These are phyloP conservation scores for Harpagifer antarcticus DNA, from an alignment of 2,797 vertebrate species.

Conservation along the genomic window DNA sequence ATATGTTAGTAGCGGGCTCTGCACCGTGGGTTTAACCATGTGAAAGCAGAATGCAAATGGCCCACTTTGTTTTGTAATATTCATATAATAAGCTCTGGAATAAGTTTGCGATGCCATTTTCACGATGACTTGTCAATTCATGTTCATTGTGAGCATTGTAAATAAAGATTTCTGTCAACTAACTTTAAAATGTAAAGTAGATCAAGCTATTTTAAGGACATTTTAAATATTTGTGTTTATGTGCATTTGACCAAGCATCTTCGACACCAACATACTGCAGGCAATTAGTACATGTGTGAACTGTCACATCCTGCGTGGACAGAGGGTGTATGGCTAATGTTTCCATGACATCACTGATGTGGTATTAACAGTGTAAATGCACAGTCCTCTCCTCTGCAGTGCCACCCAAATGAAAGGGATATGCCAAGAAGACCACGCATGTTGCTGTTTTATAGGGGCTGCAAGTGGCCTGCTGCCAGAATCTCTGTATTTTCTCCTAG, in stretches of 20 bases:
- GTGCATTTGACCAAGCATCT: conserved; percentile 19
- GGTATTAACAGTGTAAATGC: conserved; percentile 71
- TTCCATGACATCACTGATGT: conserved; percentile 82
- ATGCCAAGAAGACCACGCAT: conserved; percentile 31
- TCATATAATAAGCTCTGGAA: conserved; percentile 43
- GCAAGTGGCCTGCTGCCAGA: conserved; percentile 71
- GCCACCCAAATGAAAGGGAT: conserved; percentile 65
- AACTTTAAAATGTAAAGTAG: conserved; percentile 23
- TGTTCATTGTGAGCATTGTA: conserved; percentile 26
- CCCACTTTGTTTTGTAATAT: conserved; percentile 55
- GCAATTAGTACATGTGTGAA: conserved; percentile 43
- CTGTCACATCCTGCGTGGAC: conserved; percentile 42
- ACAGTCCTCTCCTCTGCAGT: conserved; percentile 39
- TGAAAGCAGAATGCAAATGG: conserved; percentile 63
- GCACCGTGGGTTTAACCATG: conserved; percentile 50
- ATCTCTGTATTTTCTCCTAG: conserved; percentile 71
- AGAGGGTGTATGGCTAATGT: conserved; percentile 58
- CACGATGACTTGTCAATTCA: conserved; percentile 40
- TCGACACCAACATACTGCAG: conserved; percentile 37
- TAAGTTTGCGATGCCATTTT: conserved; percentile 37
- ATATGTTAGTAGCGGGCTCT: conserved; percentile 63
- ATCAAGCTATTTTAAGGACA: conserved; percentile 13
- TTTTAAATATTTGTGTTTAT: not conserved
- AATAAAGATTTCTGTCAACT: conserved; percentile 20
- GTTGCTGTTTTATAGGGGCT: conserved; percentile 69